Conservation (phyloP, 2,797 vertebrate species). For the Nannoperca australis region DNA sequence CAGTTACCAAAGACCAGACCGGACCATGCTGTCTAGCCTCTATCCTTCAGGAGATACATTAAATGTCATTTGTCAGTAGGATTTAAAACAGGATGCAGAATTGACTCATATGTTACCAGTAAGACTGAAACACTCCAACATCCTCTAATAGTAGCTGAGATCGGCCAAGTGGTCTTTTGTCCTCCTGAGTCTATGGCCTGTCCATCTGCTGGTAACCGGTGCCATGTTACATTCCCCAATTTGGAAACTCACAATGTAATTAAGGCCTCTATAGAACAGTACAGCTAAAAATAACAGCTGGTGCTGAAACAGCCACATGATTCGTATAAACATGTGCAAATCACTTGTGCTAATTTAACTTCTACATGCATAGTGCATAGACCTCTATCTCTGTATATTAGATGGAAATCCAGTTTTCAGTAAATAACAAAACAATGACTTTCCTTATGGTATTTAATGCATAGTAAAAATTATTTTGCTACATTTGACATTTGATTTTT, state of each 20-base stretch:
- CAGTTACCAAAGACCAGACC: background rate
- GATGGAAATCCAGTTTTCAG: background rate
- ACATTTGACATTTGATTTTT: background rate
- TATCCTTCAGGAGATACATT: background rate
- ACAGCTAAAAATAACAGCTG: background rate
- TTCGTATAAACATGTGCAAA: background rate
- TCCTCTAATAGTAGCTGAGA: background rate
- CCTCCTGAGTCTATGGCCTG: background rate
- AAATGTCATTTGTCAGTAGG: background rate
- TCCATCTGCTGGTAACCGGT: background rate
- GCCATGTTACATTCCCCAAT: background rate
- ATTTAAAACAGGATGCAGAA: background rate
- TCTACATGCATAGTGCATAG: background rate
- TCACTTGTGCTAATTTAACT: background rate
- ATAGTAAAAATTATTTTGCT: background rate
- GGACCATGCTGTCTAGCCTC: background rate
- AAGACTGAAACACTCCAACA: background rate
- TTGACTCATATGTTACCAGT: slow-evolving; percentile 1
- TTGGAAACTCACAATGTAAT: background rate
- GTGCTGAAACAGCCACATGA: background rate
- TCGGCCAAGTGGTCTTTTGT: slow-evolving; percentile 13
- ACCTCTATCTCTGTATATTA: background rate
- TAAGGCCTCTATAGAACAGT: background rate
- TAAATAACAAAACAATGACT: background rate
- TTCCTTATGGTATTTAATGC: background rate